Evolutionary conservation across 2,797 vertebrate species (phyloP), one percentile per base, ranked within the genome.

Genomic region (Clarias fuscus): DNA sequence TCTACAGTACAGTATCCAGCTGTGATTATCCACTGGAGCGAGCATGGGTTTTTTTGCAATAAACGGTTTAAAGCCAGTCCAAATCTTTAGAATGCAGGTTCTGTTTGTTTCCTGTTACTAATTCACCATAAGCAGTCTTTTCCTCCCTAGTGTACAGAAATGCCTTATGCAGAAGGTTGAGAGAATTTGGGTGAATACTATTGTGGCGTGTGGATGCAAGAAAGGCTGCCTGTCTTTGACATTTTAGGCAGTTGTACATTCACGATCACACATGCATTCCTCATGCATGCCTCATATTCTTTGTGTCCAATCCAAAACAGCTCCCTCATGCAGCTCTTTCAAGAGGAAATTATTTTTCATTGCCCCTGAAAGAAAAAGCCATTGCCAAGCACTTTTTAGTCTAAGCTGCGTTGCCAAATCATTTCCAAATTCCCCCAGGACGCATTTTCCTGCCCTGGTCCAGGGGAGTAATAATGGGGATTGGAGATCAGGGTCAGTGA

Each of bases 311-410:
- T 91, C 93, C 93, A 92, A 92, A 90, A 87, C 10, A 82, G 73
- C 70, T 93, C 94, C 91, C 91, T 88, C 20, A 89, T 86, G 93
- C 89, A 92, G 87, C 91, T 91, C 93, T 92, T 93, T 93, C 77
- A 90, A 91, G 92, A 94, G 94, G 95, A 96, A 95, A 95, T 95
- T 92, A 95, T 94, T 95, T 95, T 95, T 95, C 94, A 95, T 93
- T 94, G 93, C 89, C 93, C 93, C 92, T 91, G 88, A 88, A 91
- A 93, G 91, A 94, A 92, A 84, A 17, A 83, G 85, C 89, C 89
- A 87, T 83, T 86, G 92, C 94, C 94, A 94, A 90, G 88, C 80
- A 22, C 53, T 62, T 70, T 71, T 17, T 85, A 2, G 2, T 82
- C 48, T 27, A 81, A 81, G 48, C 6, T 56, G 90, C 88, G 91